Base-by-base conservation (phyloP, 2,888 invertebrate species). In the Melinopterus prodromus region DNA sequence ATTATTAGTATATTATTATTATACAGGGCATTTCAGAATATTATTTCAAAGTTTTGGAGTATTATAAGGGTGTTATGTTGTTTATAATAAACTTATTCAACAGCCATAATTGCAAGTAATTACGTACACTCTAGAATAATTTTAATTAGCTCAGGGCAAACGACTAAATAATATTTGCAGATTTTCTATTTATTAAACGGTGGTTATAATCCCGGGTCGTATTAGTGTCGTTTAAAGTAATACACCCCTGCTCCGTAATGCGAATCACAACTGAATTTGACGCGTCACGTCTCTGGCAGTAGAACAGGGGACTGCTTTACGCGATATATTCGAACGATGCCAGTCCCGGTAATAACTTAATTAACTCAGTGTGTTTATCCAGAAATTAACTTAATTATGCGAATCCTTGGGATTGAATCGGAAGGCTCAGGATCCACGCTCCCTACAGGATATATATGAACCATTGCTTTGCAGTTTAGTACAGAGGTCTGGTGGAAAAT, bases 291-390 rank as follows among this genome's bases (percentile, higher is more conserved):
- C 53, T 53, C 53, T 4, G 12, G 53, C 12, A 9, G 53, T 53
- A 53, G 5, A 53, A 53, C 53, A 53, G 12, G 12, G 53, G 53
- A 12, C 53, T 53, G 53, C 53, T 6, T 2, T 53, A 12, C 12
- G 53, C 2, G 53, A 53, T 53, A 53, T 53, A 53, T 53, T 53
- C 53, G 12, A 53, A 6, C 53, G 53, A 53, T 12, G 53, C 7
- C 12, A 53, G 53, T 53, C 53, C 53, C 53, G 53, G 9, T 53
- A 53, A 53, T 53, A 53, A 53, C 53, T 53, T 53, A 53, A 53
- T 53, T 53, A 53, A 53, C 53, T 53, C 53, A 53, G 53, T 53
- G 53, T 53, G 53, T 53, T 53, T 53, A 53, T 53, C 53, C 53
- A 53, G 53, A 53, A 53, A 53, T 53, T 53, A 53, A 53, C 53